A percentile compares a stretch with the other conserved stretches of the same genome.
These are phyloP conservation scores for Alethe diademata DNA, from an alignment of 2,113 vertebrate genomes.

Conservation along the genomic window DNA sequence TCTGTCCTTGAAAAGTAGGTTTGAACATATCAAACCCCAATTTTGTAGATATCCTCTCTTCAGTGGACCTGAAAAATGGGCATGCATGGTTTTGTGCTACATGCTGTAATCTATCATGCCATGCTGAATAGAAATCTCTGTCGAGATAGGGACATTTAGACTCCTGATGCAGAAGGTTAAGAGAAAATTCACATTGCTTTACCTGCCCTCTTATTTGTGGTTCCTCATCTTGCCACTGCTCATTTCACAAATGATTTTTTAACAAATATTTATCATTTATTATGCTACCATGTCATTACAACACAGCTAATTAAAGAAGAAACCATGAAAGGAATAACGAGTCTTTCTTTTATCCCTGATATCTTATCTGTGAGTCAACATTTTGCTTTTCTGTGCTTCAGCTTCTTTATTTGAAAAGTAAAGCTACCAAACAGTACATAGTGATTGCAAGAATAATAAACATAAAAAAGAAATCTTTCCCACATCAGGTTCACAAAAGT, in stretches of 20 bases:
- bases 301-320: background rate
- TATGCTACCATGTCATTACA: background rate
- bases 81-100: background rate
- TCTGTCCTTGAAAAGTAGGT: accelerated
- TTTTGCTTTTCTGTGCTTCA: background rate
- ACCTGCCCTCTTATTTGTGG: background rate
- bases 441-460: background rate
- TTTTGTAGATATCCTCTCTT: background rate
- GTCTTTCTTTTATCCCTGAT: background rate
- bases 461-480: background rate
- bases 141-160: background rate
- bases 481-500: background rate
- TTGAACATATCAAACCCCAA: background rate
- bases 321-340: background rate
- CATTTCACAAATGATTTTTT: background rate
- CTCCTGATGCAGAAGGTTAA: background rate
- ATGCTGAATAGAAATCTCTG: background rate
- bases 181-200: background rate
- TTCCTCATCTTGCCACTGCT: background rate
- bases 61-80: background rate
- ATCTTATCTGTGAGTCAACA: background rate
- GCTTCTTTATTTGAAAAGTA: background rate
- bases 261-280: background rate
- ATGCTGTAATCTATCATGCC: background rate
- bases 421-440: background rate